A percentile compares a stretch with the other conserved stretches of the same genome.
Evolutionary conservation across 2,888 invertebrate species (phyloP).

Genomic region (Neoaliturus tenellus): DNA sequence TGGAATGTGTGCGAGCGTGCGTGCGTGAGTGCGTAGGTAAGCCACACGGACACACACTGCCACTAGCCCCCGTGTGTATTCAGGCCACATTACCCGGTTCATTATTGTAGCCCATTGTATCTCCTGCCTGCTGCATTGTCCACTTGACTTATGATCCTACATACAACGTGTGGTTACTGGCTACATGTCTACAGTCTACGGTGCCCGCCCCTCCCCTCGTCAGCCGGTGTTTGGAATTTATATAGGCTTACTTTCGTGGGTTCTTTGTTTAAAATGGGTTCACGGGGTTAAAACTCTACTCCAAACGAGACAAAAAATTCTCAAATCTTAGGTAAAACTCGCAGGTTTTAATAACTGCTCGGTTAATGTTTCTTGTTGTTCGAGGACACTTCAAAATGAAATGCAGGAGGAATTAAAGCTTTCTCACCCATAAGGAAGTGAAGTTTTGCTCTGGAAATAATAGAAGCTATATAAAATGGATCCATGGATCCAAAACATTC

Average conservation of each 20-base stretch:
- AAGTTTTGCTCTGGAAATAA: too few relatives aligned
- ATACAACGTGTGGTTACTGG: background rate
- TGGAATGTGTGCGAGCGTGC: background rate
- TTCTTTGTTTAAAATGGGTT: background rate
- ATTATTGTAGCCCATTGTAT: constrained; percentile 11
- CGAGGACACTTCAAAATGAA: too few relatives aligned
- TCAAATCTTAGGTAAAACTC: too few relatives aligned
- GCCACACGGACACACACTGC: background rate
- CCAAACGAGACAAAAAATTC: too few relatives aligned
- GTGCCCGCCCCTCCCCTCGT: background rate
- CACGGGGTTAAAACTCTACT: too few relatives aligned
- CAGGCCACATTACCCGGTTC: constrained; percentile 18
- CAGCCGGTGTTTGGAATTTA: background rate
- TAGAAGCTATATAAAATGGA: too few relatives aligned
- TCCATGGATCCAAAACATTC: too few relatives aligned
- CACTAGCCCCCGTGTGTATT: background rate
- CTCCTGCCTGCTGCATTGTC: background rate
- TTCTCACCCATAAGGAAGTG: too few relatives aligned
- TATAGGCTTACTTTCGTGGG: background rate
- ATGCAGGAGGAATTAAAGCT: too few relatives aligned
- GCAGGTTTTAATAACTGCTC: too few relatives aligned
- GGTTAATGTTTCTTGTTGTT: too few relatives aligned
- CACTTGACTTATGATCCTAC: constrained; percentile 19
- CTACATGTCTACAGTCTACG: background rate
- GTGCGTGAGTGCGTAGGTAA: background rate